Base-by-base conservation (phyloP, 2,888 invertebrate species). In the Marronus borbonicus region DNA sequence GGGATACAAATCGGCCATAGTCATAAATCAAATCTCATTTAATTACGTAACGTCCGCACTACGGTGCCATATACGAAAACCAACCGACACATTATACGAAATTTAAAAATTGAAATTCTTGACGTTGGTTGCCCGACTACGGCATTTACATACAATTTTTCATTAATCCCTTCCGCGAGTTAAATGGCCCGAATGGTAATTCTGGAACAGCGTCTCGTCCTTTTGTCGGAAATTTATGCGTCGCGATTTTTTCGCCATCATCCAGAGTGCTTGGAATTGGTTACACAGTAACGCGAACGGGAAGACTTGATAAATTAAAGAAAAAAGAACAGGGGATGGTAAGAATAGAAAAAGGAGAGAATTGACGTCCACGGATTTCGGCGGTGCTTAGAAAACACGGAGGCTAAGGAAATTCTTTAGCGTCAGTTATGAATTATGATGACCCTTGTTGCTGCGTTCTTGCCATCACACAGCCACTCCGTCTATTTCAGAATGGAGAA, bases 361-460 rank as follows among this genome's bases (percentile, higher is more conserved):
- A 72, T 72, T 58, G 60, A 39, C 58, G 36, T n/a, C 36, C 39
- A 17, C 44, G 60, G 39, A 72, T 72, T 69, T 60, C 39, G 58
- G 24, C n/a, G 44, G 17, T 10, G 66, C 58, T 72, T 8, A 39
- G 72, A 72, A 72, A 72, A 60, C 72, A 58, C 44, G 58, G 58
- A 36, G 58, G 44, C 49, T 66, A 70, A 72, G 58, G 60, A 72
- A 72, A 72, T 72, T 72, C 72, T 39, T 72, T 55, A 55, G 70
- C 70, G 70, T 70, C 72, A 58, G 58, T 72, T 72, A 72, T 72
- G 72, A 72, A 58, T 72, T 72, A 72, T 72, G 72, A 72, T 72
- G 10, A 17, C 44, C 24, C 44, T 49, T 62, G 62, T n/a, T 31
- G 14, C 14, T n/a, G 50, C 28, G 50, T 68, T 68, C 68, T 68